phyloP scores from a whole-genome alignment of 1,140 invertebrate genomes.

The Ceratitis capitata region DNA sequence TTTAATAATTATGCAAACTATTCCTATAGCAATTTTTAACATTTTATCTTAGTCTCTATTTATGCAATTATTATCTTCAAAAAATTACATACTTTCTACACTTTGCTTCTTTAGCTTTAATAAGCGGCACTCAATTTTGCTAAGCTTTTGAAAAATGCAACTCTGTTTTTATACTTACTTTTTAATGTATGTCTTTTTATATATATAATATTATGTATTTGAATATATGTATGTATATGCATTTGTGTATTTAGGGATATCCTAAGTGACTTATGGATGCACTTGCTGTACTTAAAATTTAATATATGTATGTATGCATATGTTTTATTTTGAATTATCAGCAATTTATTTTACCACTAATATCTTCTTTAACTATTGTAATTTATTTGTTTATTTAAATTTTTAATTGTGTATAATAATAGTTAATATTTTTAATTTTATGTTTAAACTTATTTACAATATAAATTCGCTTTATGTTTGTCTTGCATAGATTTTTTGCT shows the following conservation, averaged over 20 bases:
- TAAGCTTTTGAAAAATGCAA: slow-evolving; percentile 48
- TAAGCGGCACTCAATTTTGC: slow-evolving; percentile 48
- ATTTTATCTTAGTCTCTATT: background rate
- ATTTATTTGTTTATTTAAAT: background rate
- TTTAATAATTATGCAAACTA: background rate
- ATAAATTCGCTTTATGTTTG: slow-evolving; percentile 40
- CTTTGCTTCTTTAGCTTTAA: slow-evolving; percentile 47
- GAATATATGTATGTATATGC: background rate
- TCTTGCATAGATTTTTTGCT: slow-evolving; percentile 34
- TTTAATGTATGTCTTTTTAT: background rate
- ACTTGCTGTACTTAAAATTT: background rate
- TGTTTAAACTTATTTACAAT: slow-evolving; percentile 35
- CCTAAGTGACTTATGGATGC: background rate
- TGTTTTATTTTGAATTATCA: background rate
- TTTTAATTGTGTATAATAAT: slow-evolving; percentile 28
- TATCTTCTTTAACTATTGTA: background rate
- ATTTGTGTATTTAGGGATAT: background rate
- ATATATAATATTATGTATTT: background rate
- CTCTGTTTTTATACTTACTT: slow-evolving; percentile 44
- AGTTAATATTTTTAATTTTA: background rate
- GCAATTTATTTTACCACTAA: slow-evolving; percentile 16
- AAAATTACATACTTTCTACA: slow-evolving; percentile 43
- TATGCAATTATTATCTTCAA: slow-evolving; percentile 42
- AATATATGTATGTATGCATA: background rate
- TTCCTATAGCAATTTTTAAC: background rate